Evolutionary conservation across 2,113 vertebrate genomes (phyloP).

Genomic region (Catharus bicknelli): DNA sequence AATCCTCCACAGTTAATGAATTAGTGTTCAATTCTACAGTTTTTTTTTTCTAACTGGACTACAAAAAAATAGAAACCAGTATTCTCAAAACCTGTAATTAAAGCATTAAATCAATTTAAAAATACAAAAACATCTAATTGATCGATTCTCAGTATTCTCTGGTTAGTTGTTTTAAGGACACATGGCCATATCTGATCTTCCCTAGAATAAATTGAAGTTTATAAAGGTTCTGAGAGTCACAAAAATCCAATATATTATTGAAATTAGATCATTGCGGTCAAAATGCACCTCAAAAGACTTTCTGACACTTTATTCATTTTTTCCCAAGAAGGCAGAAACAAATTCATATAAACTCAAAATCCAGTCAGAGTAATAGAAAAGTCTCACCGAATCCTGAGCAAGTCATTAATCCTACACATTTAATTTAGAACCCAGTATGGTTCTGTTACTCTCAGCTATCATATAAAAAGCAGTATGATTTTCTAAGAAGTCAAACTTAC

Average conservation of each 20-base stretch:
- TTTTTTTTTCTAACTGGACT: background rate
- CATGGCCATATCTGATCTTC: background rate
- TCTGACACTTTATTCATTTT: background rate
- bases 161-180: background rate
- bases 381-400: background rate
- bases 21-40: background rate
- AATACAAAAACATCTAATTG: background rate
- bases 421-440: slow-evolving; percentile 49
- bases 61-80: background rate
- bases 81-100: background rate
- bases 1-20: background rate
- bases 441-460: slow-evolving; percentile 4
- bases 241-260: background rate
- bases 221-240: background rate
- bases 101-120: background rate
- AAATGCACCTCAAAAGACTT: background rate
- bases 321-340: background rate
- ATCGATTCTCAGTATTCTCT: background rate
- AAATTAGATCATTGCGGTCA: background rate
- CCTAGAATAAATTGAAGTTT: background rate
- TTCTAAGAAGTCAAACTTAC: slow-evolving; percentile 28
- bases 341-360: background rate
- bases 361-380: background rate
- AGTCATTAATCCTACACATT: slow-evolving; percentile 45
- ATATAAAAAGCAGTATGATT: background rate